A percentile compares a stretch with the other conserved stretches of the same genome.
phyloP scores from a whole-genome alignment of 2,888 invertebrate genomes.

The Coronaproctus castanopsis region DNA sequence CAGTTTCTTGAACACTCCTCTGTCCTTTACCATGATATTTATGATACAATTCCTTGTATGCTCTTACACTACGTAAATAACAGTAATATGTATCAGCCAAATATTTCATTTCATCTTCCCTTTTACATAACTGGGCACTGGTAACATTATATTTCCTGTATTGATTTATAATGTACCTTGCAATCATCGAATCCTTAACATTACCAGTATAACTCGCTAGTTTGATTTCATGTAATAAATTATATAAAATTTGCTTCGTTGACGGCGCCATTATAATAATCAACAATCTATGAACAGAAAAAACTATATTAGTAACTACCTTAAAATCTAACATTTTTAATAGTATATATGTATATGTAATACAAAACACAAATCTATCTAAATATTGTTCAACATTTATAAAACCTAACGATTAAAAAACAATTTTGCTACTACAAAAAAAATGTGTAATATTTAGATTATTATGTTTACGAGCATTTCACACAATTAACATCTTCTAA shows the following conservation, averaged over 20 bases:
- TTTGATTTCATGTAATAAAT: constrained; percentile 5
- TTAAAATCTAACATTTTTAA: too few relatives aligned
- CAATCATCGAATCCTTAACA: constrained; percentile 5
- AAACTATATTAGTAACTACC: too few relatives aligned
- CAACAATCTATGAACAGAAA: too few relatives aligned
- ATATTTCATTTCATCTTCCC: constrained; percentile 41
- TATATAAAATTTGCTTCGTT: background rate
- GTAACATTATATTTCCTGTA: constrained; percentile 7
- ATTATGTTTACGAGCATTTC: too few relatives aligned
- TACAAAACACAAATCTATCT: too few relatives aligned
- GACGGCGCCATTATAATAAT: background rate
- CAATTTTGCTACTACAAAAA: too few relatives aligned
- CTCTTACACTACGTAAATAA: constrained; percentile 47
- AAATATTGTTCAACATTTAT: too few relatives aligned
- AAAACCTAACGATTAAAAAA: too few relatives aligned
- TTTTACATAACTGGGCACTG: constrained; percentile 10
- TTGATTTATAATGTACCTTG: background rate
- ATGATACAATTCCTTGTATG: constrained; percentile 44
- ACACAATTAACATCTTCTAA: too few relatives aligned
- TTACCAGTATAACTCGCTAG: constrained; percentile 4
- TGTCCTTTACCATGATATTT: constrained; percentile 67
- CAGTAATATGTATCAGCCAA: constrained; percentile 57
- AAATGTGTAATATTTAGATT: too few relatives aligned
- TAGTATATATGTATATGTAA: too few relatives aligned
- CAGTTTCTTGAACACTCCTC: constrained; percentile 49